A percentile compares a stretch with the other conserved stretches of the same genome.
Evolutionary conservation across 2,797 vertebrate genomes (phyloP).

Genomic region (Morus bassanus): DNA sequence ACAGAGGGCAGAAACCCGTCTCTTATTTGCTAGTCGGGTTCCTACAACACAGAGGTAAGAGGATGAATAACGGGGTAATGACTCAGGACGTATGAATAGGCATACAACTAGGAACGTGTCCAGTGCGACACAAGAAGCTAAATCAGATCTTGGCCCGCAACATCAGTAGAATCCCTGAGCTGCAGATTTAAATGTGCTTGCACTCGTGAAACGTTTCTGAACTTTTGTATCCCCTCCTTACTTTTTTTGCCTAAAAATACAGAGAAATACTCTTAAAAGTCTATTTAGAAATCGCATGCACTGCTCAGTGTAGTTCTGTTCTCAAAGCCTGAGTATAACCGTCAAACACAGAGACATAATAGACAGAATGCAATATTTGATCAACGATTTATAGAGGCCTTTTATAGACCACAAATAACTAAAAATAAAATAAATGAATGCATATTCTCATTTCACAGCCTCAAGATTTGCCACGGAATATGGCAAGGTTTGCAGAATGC

Average conservation of each 20-base stretch:
- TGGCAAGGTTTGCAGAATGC: not conserved
- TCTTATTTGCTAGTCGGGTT: not conserved
- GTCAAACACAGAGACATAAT: not conserved
- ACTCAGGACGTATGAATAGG: not conserved
- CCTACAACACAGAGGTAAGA: not conserved
- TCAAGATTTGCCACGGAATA: not conserved
- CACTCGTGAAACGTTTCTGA: not conserved
- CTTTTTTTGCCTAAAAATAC: not conserved
- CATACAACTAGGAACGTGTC: not conserved
- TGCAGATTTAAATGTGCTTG: not conserved
- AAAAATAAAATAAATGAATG: not conserved
- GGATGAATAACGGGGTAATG: not conserved
- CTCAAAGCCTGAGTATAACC: not conserved
- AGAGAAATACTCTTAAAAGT: not conserved
- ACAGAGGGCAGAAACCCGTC: not conserved
- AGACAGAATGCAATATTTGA: not conserved
- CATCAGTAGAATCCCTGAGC: not conserved
- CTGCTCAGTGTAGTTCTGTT: not conserved
- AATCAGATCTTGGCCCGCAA: accelerated
- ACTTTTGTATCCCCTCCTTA: not conserved
- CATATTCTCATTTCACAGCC: not conserved
- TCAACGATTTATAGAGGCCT: not conserved
- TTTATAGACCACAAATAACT: not conserved
- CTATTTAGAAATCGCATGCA: not conserved
- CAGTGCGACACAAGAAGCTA: not conserved